These are phyloP conservation scores for Notodonta dromedarius DNA, from an alignment of 2,888 invertebrate genomes.

Conservation along the genomic window DNA sequence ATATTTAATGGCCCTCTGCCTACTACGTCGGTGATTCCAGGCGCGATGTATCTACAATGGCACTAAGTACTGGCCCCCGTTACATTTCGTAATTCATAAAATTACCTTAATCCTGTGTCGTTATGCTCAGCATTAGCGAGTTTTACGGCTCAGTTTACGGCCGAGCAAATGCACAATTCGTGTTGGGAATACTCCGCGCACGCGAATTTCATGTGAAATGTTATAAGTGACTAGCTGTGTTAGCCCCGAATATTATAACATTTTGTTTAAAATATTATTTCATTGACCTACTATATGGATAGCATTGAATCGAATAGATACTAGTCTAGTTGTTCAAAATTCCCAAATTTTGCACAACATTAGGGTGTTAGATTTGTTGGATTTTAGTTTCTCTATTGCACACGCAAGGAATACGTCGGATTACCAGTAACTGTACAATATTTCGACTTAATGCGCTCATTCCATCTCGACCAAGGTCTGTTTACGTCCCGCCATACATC, in stretches of 20 bases:
- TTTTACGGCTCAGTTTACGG: constrained; percentile 1
- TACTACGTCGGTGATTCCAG: too few species aligned
- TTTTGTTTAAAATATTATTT: too few species aligned
- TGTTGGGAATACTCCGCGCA: neutral
- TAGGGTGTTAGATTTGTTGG: too few species aligned
- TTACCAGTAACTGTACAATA: neutral
- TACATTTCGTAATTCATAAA: constrained; percentile 1
- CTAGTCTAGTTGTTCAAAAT: too few species aligned
- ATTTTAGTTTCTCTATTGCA: too few species aligned
- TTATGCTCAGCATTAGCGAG: neutral
- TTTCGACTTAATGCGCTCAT: neutral
- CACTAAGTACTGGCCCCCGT: neutral
- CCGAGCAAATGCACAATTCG: neutral
- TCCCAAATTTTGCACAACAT: too few species aligned
- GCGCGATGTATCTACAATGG: too few species aligned
- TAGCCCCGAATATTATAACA: neutral
- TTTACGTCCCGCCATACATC: constrained; percentile 24
- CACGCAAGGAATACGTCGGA: too few species aligned
- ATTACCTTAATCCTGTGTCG: neutral
- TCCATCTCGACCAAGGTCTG: neutral
- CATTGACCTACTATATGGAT: too few species aligned
- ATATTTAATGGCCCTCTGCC: too few species aligned
- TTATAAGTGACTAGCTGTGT: neutral
- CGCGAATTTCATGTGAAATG: neutral
- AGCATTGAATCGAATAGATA: too few species aligned